Evolutionary conservation across 2,797 vertebrate species (phyloP).

Genomic region (Danionella dracula): DNA sequence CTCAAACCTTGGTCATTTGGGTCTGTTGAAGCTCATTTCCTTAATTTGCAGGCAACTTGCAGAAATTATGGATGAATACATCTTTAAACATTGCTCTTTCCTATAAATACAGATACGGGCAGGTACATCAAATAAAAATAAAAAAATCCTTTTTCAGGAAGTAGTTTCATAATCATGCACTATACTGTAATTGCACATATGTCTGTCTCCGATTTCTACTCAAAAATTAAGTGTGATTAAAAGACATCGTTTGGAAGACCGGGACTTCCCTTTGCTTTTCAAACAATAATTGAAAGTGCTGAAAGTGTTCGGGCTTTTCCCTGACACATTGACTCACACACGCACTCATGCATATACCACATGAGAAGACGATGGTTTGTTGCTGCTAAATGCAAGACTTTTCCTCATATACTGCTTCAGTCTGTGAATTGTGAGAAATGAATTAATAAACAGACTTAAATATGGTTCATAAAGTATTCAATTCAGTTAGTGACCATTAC

Average conservation of each 20-base stretch:
- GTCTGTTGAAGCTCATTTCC: no score
- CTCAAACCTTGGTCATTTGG: no score
- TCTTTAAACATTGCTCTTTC: no score
- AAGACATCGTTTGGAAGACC: slow-evolving; percentile 8
- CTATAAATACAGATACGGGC: no score
- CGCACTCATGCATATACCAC: slow-evolving; percentile 10
- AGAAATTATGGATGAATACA: no score
- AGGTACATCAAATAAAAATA: no score
- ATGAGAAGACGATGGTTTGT: neutral
- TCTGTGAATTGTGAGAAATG: no score
- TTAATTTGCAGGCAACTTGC: no score
- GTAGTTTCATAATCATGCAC: slow-evolving; percentile 5
- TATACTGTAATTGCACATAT: slow-evolving; percentile 2
- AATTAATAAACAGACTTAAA: no score
- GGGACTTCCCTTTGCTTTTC: slow-evolving; percentile 37
- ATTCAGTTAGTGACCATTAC: no score
- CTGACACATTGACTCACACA: neutral
- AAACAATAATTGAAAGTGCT: slow-evolving; percentile 33
- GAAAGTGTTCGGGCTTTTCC: slow-evolving; percentile 25
- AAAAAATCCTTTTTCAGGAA: slow-evolving; percentile 2
- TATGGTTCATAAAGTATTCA: no score
- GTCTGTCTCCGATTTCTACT: slow-evolving; percentile 10
- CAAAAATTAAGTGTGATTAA: slow-evolving; percentile 18
- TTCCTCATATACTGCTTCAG: no score
- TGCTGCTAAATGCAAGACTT: neutral